Evolutionary conservation across 2,888 invertebrate species (phyloP).

Genomic region (Philonicus albiceps): DNA sequence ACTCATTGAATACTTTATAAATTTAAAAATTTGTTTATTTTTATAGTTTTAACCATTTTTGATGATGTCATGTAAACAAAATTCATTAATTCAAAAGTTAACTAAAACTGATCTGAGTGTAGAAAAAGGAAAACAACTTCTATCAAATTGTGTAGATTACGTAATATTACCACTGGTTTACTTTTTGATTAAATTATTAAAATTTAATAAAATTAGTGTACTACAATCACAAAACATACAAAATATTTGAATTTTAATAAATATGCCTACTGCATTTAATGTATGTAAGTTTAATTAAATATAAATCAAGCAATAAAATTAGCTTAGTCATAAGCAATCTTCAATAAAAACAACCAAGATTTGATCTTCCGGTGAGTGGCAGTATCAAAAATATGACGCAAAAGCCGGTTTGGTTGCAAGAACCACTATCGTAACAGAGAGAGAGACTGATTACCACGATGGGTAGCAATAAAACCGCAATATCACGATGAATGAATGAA

Average conservation of each 20-base stretch:
- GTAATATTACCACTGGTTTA: no score
- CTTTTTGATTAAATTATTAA: no score
- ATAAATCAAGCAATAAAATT: not conserved
- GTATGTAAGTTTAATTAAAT: not conserved
- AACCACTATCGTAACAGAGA: not conserved
- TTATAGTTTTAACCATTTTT: no score
- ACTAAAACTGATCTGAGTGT: no score
- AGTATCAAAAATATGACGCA: not conserved
- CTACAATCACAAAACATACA: not conserved
- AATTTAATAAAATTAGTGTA: no score
- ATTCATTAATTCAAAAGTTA: no score
- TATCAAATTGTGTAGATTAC: no score
- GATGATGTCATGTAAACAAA: no score
- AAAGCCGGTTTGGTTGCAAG: not conserved
- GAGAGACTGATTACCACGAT: not conserved
- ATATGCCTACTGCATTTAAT: not conserved
- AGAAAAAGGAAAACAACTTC: no score
- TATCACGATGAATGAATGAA: not conserved
- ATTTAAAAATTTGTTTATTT: no score
- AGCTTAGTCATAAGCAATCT: not conserved
- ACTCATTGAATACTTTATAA: no score
- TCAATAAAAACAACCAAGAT: not conserved
- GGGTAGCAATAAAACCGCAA: not conserved
- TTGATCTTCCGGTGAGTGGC: not conserved
- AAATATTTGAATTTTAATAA: not conserved